Base-by-base conservation (phyloP, 2,113 vertebrate species). In the Brachypodius melanocephalos region DNA sequence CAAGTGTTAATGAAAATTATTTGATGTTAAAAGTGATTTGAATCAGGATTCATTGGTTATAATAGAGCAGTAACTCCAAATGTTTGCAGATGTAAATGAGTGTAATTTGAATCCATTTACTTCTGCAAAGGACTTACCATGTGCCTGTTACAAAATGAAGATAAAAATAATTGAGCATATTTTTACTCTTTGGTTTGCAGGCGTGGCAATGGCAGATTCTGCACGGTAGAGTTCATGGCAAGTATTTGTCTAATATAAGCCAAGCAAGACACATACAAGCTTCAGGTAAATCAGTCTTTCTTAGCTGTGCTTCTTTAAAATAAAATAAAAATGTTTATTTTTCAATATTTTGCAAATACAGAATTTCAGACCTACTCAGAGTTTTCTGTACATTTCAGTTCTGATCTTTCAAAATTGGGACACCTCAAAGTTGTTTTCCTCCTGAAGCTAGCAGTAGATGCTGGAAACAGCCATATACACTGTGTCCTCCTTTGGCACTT, bases 171-270 rank as follows among this genome's bases (percentile, higher is more conserved):
- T 75, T 57, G 54, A 81, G 73, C 34, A 14, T 91, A 66, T 90
- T 93, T 97, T 93, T 85, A 88, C 88, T 88, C 45, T 87, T 81
- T 85, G 79, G 71, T 93, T 96, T 85, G 45, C 88, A 96, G 85
- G 79, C 18, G 1, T 88, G 59, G n/a, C 72, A 90, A 55, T 69
- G 38, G 42, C 88, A 95, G 72, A 51, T 76, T 91, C 85, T 92
- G 55, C 82, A 58, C 0, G 2, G 63, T 93, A 89, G 66, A 82
- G n/a, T 94, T 94, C 67, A 88, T 85, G 75, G 79, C 85, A 95
- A 88, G 38, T 91, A 59, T 91, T 94, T 93, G 55, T 65, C 48
- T 91, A 91, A 24, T 85, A 66, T 76, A 94, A 92, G 48, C 18
- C 76, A 83, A 85, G 46, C 73, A 73, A 85, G 82, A 85, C 46